These are phyloP conservation scores for Macroramphosus scolopax DNA, from an alignment of 2,797 vertebrate species.

Conservation along the genomic window DNA sequence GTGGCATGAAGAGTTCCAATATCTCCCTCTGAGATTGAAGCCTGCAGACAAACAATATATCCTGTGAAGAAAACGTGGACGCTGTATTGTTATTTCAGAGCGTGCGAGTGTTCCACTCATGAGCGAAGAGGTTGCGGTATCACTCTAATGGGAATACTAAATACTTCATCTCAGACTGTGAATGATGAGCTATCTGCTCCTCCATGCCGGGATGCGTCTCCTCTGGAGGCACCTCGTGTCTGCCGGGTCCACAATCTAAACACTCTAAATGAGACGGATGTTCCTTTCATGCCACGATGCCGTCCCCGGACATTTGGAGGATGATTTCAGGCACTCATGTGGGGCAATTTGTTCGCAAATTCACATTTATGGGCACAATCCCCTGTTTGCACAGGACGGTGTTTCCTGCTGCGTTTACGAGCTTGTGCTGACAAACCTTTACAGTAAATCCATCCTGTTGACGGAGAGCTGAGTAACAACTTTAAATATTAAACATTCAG, in stretches of 20 bases:
- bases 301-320: slow-evolving; percentile 39
- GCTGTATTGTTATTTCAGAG: no score
- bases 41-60: slow-evolving; percentile 29
- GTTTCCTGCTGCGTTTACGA: slow-evolving; percentile 51
- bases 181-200: background rate
- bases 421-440: slow-evolving; percentile 45
- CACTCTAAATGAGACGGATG: slow-evolving; percentile 61
- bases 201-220: slow-evolving; percentile 43
- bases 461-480: slow-evolving; percentile 3
- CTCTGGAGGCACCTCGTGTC: slow-evolving; percentile 30
- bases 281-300: slow-evolving; percentile 29
- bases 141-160: no score
- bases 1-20: slow-evolving; percentile 27
- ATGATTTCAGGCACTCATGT: slow-evolving; percentile 23
- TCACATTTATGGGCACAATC: slow-evolving; percentile 61
- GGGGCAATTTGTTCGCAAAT: slow-evolving; percentile 28
- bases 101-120: no score
- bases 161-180: no score
- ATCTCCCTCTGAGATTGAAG: slow-evolving; percentile 11
- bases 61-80: no score
- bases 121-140: no score
- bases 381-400: slow-evolving; percentile 55
- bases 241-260: slow-evolving; percentile 44
- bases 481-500: slow-evolving; percentile 14
- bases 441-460: slow-evolving; percentile 27